phyloP scores from a whole-genome alignment of 2,113 vertebrate species.

The Misgurnus mizolepis region DNA sequence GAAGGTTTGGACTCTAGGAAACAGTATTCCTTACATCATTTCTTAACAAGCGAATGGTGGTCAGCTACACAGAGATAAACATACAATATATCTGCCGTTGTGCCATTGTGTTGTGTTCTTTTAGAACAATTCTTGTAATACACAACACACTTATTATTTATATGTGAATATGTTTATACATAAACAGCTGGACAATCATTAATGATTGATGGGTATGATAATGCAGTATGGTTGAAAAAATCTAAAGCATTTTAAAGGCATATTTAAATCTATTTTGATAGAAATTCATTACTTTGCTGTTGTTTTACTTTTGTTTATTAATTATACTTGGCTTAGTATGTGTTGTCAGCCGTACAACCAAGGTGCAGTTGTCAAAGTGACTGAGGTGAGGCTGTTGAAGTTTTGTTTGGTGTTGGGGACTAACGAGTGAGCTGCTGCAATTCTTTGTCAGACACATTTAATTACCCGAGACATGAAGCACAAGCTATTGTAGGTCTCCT shows the following conservation, averaged over 20 bases:
- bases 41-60: neutral
- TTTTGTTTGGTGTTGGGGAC: constrained; percentile 41
- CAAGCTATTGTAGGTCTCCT: neutral
- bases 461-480: constrained; percentile 35
- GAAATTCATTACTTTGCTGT: neutral
- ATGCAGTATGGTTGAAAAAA: too few species aligned
- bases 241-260: too few species aligned
- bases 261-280: constrained; percentile 8
- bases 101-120: neutral
- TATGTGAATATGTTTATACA: neutral
- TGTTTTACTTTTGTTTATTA: constrained; percentile 35
- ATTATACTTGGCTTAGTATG: constrained; percentile 44
- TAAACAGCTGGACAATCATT: too few species aligned
- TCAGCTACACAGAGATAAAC: neutral
- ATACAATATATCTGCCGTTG: neutral
- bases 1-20: too few species aligned
- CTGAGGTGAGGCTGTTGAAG: constrained; percentile 13
- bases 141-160: neutral
- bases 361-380: constrained; percentile 28
- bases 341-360: constrained; percentile 31
- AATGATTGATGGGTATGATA: too few species aligned
- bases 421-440: constrained; percentile 46
- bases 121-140: neutral
- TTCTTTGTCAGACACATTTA: constrained; percentile 49
- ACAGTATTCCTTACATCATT: too few species aligned